phyloP scores from a whole-genome alignment of 2,888 invertebrate species.

The Atethmia centrago region DNA sequence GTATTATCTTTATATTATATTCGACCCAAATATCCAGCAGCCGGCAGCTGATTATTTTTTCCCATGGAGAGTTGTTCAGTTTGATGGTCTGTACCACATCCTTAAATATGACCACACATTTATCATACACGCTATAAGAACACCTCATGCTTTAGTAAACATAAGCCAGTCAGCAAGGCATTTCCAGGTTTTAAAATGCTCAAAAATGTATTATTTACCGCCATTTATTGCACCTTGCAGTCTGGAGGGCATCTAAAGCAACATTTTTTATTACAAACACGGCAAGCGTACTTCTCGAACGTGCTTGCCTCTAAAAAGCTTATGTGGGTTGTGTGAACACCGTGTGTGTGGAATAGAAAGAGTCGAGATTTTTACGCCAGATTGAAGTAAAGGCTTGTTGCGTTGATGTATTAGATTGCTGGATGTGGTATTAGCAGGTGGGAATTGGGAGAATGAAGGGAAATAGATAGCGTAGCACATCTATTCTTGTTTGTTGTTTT shows the following conservation, averaged over 20 bases:
- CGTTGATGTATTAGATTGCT: constrained; percentile 48
- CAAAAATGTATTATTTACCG: not conserved
- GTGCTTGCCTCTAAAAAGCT: constrained; percentile 76
- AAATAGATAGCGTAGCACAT: not conserved
- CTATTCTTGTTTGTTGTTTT: too few species aligned
- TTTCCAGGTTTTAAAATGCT: not conserved
- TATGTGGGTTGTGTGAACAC: constrained; percentile 71
- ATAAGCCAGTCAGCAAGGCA: not conserved
- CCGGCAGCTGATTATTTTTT: too few species aligned
- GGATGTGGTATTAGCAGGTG: constrained; percentile 32
- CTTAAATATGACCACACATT: too few species aligned
- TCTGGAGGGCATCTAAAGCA: constrained; percentile 41
- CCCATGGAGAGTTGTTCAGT: too few species aligned
- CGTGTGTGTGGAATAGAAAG: constrained; percentile 73
- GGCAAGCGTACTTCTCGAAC: constrained; percentile 65
- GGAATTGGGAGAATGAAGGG: not conserved
- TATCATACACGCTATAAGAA: too few species aligned
- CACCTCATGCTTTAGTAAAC: too few species aligned
- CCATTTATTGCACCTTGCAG: constrained; percentile 16
- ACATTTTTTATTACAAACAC: constrained; percentile 69
- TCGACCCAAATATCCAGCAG: too few species aligned
- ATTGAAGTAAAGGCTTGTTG: constrained; percentile 73
- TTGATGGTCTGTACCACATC: too few species aligned
- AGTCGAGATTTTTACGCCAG: constrained; percentile 76
- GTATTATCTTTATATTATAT: too few species aligned